Evolutionary conservation across 2,113 vertebrate genomes (phyloP), one percentile per base, ranked within the genome.

Genomic region (Saimiri boliviensis): DNA sequence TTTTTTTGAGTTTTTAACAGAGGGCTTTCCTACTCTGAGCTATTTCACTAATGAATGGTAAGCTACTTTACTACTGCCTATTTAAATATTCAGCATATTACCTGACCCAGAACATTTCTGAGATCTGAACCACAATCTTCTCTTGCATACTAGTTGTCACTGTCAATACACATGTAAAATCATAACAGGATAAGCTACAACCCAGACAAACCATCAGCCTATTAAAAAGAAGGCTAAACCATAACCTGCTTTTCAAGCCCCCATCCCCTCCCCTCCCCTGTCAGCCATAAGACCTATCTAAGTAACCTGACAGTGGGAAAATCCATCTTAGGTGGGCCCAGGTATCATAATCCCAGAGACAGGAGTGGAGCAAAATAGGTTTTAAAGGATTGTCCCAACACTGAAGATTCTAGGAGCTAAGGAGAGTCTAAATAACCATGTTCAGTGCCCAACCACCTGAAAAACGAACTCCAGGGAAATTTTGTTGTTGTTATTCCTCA

Each of bases 1-100:
- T 52, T 52, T 52, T 52, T 35, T 35, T 68, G 66, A 86, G 66
- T 76, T 89, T 96, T 45, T 60, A 23, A 52, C 0, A 8, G 52
- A 23, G n/a, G 5, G 45, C 56, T 66, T 96, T 47, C 80, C 32
- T 21, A 85, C 12, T 56, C 49, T 80, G 84, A 89, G 32, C 45
- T 86, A n/a, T 87, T 88, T 86, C 82, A 66, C 60, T 54, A 45
- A 54, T 71, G 77, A 89, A 86, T 71, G 87, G 92, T 60, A 93
- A 90, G 76, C 42, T 87, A 92, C 35, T 37, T 73, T 49, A 49
- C 68, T 63, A 63, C 2, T 12, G 76, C 3, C 27, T 95, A 81
- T 80, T 74, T 52, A 66, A 94, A 56, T 35, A 71, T 45, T 49
- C 66, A 71, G 19, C 35, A 40, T 2, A 66, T 27, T 66, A 77